phyloP scores from a whole-genome alignment of 2,113 vertebrate species.

The Asarcornis scutulata region DNA sequence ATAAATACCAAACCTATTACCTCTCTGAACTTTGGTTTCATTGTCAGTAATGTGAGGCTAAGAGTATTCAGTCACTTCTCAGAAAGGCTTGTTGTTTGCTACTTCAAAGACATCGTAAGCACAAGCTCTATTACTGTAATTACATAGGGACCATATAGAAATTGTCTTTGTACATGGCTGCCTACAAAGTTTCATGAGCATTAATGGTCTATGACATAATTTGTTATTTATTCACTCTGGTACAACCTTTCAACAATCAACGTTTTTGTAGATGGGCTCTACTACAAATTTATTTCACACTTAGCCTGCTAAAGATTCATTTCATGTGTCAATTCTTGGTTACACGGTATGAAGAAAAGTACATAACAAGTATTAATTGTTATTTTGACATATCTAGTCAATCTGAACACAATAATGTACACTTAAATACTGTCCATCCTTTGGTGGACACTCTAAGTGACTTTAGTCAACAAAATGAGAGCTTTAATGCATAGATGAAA shows the following conservation, averaged over 20 bases:
- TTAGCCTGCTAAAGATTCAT: background rate
- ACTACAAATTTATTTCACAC: background rate
- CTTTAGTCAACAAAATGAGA: slow-evolving; percentile 22
- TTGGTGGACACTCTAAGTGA: background rate
- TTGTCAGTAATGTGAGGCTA: background rate
- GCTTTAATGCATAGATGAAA: background rate
- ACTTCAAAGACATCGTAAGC: background rate
- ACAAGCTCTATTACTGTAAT: background rate
- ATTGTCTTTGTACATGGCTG: background rate
- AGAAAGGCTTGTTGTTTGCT: background rate
- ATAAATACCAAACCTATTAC: background rate
- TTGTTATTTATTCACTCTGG: background rate
- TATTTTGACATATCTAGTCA: background rate
- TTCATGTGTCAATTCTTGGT: background rate
- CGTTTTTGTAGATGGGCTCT: background rate
- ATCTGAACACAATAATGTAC: background rate
- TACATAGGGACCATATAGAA: background rate
- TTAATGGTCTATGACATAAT: background rate
- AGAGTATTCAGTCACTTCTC: background rate
- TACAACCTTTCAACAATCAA: background rate
- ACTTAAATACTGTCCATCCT: background rate
- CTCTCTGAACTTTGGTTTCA: background rate
- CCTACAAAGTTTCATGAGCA: background rate
- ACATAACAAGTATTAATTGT: background rate
- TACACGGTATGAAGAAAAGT: background rate